A percentile compares a stretch with the other conserved stretches of the same genome.
These are phyloP conservation scores for Anadara kagoshimensis DNA, from an alignment of 1,140 invertebrate genomes.

Conservation along the genomic window DNA sequence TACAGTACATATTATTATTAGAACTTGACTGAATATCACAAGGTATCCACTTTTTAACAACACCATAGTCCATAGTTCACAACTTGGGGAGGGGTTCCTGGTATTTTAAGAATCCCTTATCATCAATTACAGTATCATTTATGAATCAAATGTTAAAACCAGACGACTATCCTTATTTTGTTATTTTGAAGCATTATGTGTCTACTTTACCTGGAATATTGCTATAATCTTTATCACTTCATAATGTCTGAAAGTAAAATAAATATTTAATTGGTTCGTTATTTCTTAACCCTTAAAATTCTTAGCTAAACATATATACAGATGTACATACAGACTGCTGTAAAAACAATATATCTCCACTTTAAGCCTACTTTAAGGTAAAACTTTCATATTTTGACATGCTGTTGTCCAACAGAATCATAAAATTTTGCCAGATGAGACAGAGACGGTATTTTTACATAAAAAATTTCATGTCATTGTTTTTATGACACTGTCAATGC, in stretches of 20 bases:
- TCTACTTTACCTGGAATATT: conserved; percentile 83
- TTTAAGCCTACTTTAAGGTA: not conserved
- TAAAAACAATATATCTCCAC: not conserved
- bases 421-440: too few species aligned
- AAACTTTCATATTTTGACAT: not conserved
- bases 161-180: not conserved
- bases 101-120: not conserved
- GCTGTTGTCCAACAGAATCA: too few species aligned
- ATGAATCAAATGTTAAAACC: not conserved
- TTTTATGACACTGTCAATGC: too few species aligned
- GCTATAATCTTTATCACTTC: conserved; percentile 88
- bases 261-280: conserved; percentile 4
- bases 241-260: conserved; percentile 78
- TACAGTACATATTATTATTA: too few species aligned
- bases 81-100: too few species aligned
- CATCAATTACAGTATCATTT: not conserved
- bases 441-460: too few species aligned
- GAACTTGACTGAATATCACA: too few species aligned
- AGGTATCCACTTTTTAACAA: too few species aligned
- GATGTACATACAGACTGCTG: not conserved
- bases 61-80: too few species aligned
- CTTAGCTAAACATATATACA: not conserved
- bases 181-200: conserved; percentile 2
- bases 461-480: too few species aligned
- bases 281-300: not conserved